Evolutionary conservation across 2,888 invertebrate species (phyloP).

Genomic region (Mythimna ferrago): DNA sequence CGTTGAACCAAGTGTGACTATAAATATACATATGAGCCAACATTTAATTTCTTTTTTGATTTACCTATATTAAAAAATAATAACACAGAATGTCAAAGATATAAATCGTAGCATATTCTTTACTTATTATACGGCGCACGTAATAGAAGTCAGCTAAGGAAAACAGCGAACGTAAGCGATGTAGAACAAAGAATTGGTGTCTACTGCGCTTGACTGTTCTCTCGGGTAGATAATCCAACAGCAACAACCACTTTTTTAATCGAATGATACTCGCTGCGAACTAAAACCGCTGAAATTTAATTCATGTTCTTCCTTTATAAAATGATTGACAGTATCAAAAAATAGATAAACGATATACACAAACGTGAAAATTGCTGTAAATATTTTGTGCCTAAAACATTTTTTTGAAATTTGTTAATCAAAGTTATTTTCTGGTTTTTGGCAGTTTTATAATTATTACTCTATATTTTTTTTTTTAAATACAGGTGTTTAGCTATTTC

Average conservation of each 20-base stretch:
- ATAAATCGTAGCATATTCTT: conserved; percentile 27
- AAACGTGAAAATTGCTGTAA: neutral
- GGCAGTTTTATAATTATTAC: too few species aligned
- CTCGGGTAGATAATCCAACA: conserved; percentile 11
- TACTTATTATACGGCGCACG: conserved; percentile 25
- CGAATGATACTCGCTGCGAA: neutral
- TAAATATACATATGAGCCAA: neutral
- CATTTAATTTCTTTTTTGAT: neutral
- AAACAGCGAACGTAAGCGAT: conserved; percentile 37
- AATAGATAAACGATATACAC: neutral
- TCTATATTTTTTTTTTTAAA: neutral
- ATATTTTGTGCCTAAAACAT: neutral
- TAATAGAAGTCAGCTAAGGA: conserved; percentile 30
- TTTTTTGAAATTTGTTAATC: neutral
- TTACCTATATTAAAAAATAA: conserved; percentile 6
- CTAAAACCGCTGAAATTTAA: neutral
- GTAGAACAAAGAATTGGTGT: conserved; percentile 28
- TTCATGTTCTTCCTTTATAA: neutral
- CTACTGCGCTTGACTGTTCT: conserved; percentile 8
- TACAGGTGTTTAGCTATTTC: too few species aligned
- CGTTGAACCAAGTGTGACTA: too few species aligned
- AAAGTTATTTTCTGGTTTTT: neutral
- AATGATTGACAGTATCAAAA: neutral
- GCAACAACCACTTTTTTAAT: neutral
- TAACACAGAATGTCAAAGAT: conserved; percentile 1